A percentile compares a stretch with the other conserved stretches of the same genome.
Evolutionary conservation across 1,140 invertebrate species (phyloP).

Genomic region (Pseudachorutes palmiensis): DNA sequence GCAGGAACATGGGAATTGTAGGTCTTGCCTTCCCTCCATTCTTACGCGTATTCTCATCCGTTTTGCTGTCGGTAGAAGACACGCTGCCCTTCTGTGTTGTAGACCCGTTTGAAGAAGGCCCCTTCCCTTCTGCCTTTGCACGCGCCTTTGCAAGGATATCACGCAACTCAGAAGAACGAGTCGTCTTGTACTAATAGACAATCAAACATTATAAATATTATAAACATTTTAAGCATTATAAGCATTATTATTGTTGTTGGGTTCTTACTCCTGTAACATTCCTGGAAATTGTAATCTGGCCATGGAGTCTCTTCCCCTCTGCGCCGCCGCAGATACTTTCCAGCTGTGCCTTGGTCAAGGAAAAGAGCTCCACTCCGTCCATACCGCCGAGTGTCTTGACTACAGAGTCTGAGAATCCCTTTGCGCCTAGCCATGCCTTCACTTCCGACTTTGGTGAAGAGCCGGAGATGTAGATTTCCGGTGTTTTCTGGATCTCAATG

Average conservation of each 20-base stretch:
- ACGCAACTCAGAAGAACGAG: constrained; percentile 56
- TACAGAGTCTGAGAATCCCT: constrained; percentile 61
- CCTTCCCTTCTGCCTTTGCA: constrained; percentile 41
- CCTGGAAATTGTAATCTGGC: constrained; percentile 65
- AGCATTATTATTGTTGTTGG: too few relatives aligned
- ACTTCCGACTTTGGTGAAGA: constrained; percentile 57
- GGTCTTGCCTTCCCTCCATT: constrained; percentile 4
- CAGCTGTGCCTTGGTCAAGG: constrained; percentile 53
- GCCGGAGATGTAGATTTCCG: constrained; percentile 62
- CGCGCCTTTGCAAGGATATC: constrained; percentile 57
- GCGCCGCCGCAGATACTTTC: constrained; percentile 58
- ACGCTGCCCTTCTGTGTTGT: neutral
- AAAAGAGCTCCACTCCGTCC: constrained; percentile 62
- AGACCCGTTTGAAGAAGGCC: neutral
- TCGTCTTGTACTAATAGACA: constrained; percentile 57
- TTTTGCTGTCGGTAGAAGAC: neutral
- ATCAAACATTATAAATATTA: constrained; percentile 26
- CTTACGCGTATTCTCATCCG: constrained; percentile 6
- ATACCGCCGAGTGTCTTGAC: constrained; percentile 56
- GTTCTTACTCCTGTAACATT: constrained; percentile 62
- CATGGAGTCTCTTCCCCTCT: constrained; percentile 63
- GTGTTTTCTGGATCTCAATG: constrained; percentile 58
- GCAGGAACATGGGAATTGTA: neutral
- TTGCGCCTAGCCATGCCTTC: constrained; percentile 62
- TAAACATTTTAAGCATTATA: constrained; percentile 15